Evolutionary conservation across 2,113 vertebrate genomes (phyloP).

Genomic region (Ibidorhyncha struthersii): DNA sequence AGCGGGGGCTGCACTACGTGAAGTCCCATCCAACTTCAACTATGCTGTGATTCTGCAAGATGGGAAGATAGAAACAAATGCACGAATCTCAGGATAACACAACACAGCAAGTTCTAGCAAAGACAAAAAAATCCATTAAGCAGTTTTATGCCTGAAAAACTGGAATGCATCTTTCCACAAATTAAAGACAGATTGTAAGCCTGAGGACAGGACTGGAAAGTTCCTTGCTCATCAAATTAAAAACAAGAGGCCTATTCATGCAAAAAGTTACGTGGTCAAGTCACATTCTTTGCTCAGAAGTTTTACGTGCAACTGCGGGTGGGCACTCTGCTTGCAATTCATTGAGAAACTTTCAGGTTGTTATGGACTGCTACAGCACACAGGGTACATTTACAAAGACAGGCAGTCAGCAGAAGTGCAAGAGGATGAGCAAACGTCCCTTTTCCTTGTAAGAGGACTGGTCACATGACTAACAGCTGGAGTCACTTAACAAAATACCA

Average conservation of each 20-base stretch:
- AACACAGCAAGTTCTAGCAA: slow-evolving; percentile 18
- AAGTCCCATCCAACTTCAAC: not conserved
- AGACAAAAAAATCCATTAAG: slow-evolving; percentile 53
- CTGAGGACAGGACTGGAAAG: slow-evolving; percentile 72
- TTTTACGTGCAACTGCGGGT: not conserved
- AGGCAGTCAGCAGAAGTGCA: not conserved
- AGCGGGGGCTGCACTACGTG: not conserved
- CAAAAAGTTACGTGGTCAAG: slow-evolving; percentile 67
- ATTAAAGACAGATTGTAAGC: slow-evolving; percentile 79
- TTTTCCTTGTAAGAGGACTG: not conserved
- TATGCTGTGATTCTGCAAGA: not conserved
- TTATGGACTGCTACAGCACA: not conserved
- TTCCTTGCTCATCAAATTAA: slow-evolving; percentile 77
- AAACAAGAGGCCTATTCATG: slow-evolving; percentile 77
- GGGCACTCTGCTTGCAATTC: not conserved
- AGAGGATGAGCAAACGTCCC: not conserved
- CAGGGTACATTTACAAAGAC: not conserved
- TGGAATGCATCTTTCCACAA: slow-evolving; percentile 73
- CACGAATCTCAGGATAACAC: not conserved
- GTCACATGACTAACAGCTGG: slow-evolving; percentile 42
- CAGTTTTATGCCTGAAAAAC: slow-evolving; percentile 69
- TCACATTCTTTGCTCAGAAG: slow-evolving; percentile 60
- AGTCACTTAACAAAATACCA: slow-evolving; percentile 48
- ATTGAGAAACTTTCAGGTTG: not conserved
- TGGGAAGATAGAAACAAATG: not conserved